A percentile compares a stretch with the other conserved stretches of the same genome.
Conservation (phyloP, 2,113 vertebrate species). For the Cottus gobio region DNA sequence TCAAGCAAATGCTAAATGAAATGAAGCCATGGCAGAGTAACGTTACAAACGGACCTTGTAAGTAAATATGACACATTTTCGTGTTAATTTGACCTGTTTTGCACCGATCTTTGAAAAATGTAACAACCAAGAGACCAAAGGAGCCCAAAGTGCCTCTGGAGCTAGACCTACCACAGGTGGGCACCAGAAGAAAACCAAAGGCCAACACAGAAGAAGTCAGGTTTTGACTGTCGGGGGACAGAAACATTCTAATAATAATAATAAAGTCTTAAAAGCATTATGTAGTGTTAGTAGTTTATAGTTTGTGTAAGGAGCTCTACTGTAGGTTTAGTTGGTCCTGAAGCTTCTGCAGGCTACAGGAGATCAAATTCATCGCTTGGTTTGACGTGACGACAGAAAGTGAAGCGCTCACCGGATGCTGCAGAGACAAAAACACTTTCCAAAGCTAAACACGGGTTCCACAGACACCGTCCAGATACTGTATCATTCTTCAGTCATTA, state of each 20-base stretch:
- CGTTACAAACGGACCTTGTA: not conserved
- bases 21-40: not conserved
- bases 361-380: constrained; percentile 19
- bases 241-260: not conserved
- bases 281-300: constrained; percentile 28
- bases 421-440: constrained; percentile 59
- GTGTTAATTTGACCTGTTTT: constrained; percentile 3
- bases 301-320: constrained; percentile 8
- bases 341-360: constrained; percentile 14
- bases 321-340: constrained; percentile 11
- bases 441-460: constrained; percentile 39
- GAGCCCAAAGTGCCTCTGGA: constrained; percentile 19
- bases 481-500: constrained; percentile 43
- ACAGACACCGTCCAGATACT: constrained; percentile 5
- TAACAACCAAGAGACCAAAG: constrained; percentile 1
- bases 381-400: constrained; percentile 16
- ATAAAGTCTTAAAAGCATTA: constrained; percentile 11
- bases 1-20: constrained; percentile 8
- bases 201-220: not conserved
- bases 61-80: not conserved
- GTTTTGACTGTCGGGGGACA: not conserved
- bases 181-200: constrained; percentile 1
- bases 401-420: constrained; percentile 26
- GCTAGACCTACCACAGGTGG: not conserved
- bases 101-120: not conserved